A percentile compares a stretch with the other conserved stretches of the same genome.
Conservation (phyloP, 2,113 vertebrate species). For the Amblyornis subalaris region DNA sequence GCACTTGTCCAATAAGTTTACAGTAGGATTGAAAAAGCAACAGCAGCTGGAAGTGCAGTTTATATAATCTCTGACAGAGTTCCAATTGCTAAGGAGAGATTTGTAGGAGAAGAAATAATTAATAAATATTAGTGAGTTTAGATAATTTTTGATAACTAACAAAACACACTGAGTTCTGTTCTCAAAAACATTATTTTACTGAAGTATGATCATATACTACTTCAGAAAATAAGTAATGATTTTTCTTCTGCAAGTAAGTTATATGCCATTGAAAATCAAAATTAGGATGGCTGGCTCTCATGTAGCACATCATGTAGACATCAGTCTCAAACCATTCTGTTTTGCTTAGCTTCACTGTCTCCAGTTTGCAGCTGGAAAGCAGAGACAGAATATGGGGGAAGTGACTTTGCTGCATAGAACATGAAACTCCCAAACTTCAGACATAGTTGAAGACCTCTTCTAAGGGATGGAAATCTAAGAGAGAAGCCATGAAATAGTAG, state of each 20-base stretch:
- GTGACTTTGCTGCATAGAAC: background rate
- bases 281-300: background rate
- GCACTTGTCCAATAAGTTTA: slow-evolving; percentile 95
- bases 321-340: background rate
- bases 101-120: slow-evolving; percentile 32
- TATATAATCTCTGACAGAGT: slow-evolving; percentile 96
- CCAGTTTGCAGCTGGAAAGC: background rate
- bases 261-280: background rate
- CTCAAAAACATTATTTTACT: background rate
- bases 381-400: background rate
- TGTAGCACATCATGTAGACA: background rate
- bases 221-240: background rate
- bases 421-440: background rate
- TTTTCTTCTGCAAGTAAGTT: background rate
- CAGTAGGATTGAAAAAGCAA: slow-evolving; percentile 99
- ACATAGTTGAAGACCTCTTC: background rate
- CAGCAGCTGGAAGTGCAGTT: slow-evolving; percentile 97
- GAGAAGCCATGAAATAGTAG: background rate
- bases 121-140: background rate
- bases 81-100: slow-evolving; percentile 89
- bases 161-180: background rate
- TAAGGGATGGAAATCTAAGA: background rate
- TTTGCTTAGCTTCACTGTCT: background rate
- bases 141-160: background rate
- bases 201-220: background rate